Percentiles rank a stretch among this genome's conserved stretches.
Evolutionary conservation across 1,140 invertebrate genomes (phyloP).

Genomic region (Wiebesia pumilae): DNA sequence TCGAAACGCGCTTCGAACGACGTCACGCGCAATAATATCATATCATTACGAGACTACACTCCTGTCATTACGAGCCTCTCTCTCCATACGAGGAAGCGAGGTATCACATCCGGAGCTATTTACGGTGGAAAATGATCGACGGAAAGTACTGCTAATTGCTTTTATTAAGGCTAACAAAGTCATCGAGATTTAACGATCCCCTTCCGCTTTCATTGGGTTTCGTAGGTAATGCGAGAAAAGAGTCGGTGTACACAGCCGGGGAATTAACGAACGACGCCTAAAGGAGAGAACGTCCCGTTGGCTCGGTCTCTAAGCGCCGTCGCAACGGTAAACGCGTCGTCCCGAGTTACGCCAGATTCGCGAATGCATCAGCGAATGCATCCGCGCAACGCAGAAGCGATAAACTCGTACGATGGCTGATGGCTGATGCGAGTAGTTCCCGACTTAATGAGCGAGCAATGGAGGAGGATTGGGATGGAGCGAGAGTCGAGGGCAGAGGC

Average conservation of each 20-base stretch:
- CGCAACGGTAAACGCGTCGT: conserved; percentile 43
- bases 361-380: not conserved
- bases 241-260: not conserved
- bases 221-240: conserved; percentile 14
- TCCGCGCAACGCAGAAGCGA: not conserved
- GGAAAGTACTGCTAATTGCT: conserved; percentile 23
- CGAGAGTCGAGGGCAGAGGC: too few relatives aligned
- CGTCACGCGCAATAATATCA: not conserved
- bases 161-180: conserved; percentile 38
- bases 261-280: conserved; percentile 26
- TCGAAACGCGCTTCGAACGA: not conserved
- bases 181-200: not conserved
- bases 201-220: conserved; percentile 8
- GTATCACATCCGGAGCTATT: not conserved
- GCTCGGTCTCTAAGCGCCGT: not conserved
- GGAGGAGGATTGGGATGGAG: not conserved
- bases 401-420: not conserved
- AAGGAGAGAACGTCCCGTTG: not conserved
- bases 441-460: conserved; percentile 9
- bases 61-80: not conserved
- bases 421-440: not conserved
- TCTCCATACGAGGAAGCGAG: not conserved
- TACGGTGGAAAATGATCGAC: not conserved
- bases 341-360: not conserved
- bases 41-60: not conserved